Percentiles rank a stretch among this genome's conserved stretches.
These are phyloP conservation scores for Drosophila arizonae DNA, from an alignment of 1,140 invertebrate genomes.

Conservation along the genomic window DNA sequence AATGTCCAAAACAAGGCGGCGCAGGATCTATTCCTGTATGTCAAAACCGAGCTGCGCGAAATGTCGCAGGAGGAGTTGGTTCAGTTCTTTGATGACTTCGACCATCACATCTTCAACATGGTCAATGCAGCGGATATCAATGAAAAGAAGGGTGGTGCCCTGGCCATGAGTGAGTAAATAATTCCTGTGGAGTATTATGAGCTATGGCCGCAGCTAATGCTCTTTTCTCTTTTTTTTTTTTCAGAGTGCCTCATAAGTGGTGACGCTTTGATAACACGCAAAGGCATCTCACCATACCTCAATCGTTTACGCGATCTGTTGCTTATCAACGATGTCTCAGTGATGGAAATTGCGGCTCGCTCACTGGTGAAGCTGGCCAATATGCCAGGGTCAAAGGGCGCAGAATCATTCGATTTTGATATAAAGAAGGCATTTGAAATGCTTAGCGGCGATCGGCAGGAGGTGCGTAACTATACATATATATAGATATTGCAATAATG, in stretches of 20 bases:
- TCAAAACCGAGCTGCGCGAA: conserved; percentile 95
- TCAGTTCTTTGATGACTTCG: conserved; percentile 96
- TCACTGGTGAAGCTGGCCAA: conserved; percentile 95
- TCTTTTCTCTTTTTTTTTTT: conserved; percentile 31
- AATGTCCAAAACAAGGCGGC: conserved; percentile 93
- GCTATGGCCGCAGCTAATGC: not conserved
- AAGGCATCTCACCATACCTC: conserved; percentile 94
- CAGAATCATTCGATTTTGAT: conserved; percentile 98
- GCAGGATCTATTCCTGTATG: conserved; percentile 93
- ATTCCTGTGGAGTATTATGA: not conserved
- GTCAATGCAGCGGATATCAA: conserved; percentile 95
- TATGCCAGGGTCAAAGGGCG: conserved; percentile 95
- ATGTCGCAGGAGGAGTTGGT: conserved; percentile 95
- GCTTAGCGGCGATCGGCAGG: conserved; percentile 93
- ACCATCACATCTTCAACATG: conserved; percentile 98
- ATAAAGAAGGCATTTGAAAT: conserved; percentile 97
- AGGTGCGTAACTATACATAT: conserved; percentile 83
- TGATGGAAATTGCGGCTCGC: conserved; percentile 98
- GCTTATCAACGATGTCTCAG: conserved; percentile 93
- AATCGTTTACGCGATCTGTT: conserved; percentile 96
- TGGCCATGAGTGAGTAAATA: conserved; percentile 92
- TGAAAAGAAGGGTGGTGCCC: conserved; percentile 97
- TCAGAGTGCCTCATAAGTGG: conserved; percentile 95
- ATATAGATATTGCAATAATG: not conserved
- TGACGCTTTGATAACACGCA: conserved; percentile 95